Base-by-base conservation (phyloP, 2,113 vertebrate genomes). In the Cyprinodon tularosa region DNA sequence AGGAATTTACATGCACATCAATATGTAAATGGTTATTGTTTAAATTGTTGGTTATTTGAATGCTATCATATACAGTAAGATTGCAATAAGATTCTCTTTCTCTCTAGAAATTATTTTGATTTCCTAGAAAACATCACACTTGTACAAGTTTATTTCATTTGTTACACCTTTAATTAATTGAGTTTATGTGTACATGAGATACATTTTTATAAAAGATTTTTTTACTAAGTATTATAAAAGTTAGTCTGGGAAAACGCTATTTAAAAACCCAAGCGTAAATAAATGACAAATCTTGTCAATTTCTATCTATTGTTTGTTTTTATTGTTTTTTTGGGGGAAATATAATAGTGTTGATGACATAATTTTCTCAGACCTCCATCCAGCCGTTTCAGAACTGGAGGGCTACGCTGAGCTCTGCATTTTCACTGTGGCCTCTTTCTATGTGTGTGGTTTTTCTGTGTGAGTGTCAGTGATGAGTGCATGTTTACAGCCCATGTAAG, bases 401-500 rank as follows among this genome's bases (percentile, higher is more conserved):
- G 42, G 12, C 71, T 61, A 61, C 44, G 42, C 12, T 65, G 66
- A 74, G 53, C 20, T n/a, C 42, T 47, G 47, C 37, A 61, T n/a
- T 63, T 66, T 65, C 17, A 38, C 22, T 40, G 17, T 13, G 22
- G 36, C 62, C 57, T 59, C 17, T 59, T 45, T 74, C 17, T 57
- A 47, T 63, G 68, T 62, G 72, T 50, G 68, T n/a, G 44, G 48
- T 3, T 44, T 59, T 44, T 17, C 48, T 3, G 60, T 0, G 38
- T 59, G 62, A 3, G 38, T 83, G 84, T 67, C 75, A 67, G 67
- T 57, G 59, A 79, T 76, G 75, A 64, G 60, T 71, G 47, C 53
- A 42, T 87, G 88, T 86, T 88, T 89, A 85, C 82, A 85, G 82
- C 74, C 72, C 61, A 11, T 81, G 78, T 86, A 84, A 86, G 86